Base-by-base conservation (phyloP, 35 echinoderm and acorn worm genomes). In the Ophioderma brevispina region DNA sequence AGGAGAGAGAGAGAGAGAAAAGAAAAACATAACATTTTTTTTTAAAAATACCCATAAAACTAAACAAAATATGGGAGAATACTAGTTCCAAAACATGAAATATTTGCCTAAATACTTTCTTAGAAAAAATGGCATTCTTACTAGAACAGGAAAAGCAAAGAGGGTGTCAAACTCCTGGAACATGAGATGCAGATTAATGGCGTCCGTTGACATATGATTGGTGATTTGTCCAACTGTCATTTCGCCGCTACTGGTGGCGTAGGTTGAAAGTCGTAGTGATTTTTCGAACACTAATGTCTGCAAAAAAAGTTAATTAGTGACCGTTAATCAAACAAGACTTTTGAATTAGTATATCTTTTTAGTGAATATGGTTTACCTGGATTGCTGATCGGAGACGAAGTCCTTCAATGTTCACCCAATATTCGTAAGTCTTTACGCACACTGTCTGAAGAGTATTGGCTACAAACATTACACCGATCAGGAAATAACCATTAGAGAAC, bases 131-230 rank as follows among this genome's bases (percentile, higher is more conserved):
- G 38, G 0, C 4, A 0, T 52, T 19, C 92, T 52, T 63, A 98
- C 96, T 87, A 91, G 90, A 77, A 95, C 89, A 6, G 96, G 96
- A n/a, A 98, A 76, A n/a, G 93, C 92, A 87, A 92, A 89, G 46
- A 94, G 78, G 37, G 92, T 92, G 36, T 94, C 87, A 18, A 87
- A 37, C 76, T 55, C 92, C 36, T 95, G 83, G 41, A 95, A 87
- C 5, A 92, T 90, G 64, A 83, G 81, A 6, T 83, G 82, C 15
- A 98, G 63, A 78, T 95, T 95, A 5, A 92, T 87, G 25, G 96
- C 92, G 77, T 98, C 96, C 4, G 90, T 88, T 25, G 96, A 98
- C 87, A 98, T 98, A 82, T 98, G 96, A 78, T 98, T 98, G 40
- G 96, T 92, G 0, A 98, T 92, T 84, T 95, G 93, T 6, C 96